These are phyloP conservation scores for Drosophila eohydei DNA, from an alignment of 2,888 invertebrate genomes.

Conservation along the genomic window DNA sequence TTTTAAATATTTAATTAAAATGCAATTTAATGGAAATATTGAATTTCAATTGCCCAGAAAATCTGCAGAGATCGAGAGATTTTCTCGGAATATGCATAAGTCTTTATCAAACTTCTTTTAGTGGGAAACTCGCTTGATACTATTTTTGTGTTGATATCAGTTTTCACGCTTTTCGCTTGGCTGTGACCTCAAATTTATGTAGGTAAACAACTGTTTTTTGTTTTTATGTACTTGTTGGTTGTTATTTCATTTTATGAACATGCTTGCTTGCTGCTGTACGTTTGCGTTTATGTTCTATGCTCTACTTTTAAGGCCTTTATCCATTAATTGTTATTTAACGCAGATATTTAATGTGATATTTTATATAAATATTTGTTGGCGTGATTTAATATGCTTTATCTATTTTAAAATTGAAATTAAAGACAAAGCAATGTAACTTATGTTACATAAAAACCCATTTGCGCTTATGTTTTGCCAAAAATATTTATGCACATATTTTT, in stretches of 20 bases:
- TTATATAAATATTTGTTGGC: not conserved
- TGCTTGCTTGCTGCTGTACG: not conserved
- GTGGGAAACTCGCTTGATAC: not conserved
- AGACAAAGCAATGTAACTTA: not conserved
- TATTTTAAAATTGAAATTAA: not conserved
- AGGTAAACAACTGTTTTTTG: conserved; percentile 9
- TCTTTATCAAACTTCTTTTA: not conserved
- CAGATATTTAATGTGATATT: not conserved
- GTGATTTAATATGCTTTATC: not conserved
- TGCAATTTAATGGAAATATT: not conserved
- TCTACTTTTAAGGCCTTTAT: not conserved
- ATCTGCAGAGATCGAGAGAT: not conserved
- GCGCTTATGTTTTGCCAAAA: conserved; percentile 1
- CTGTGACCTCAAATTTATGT: conserved; percentile 10
- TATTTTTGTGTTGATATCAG: conserved; percentile 1
- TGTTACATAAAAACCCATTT: not conserved
- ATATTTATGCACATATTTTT: conserved; percentile 6
- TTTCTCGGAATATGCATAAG: not conserved
- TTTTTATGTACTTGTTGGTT: conserved; percentile 2
- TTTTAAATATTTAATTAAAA: no score
- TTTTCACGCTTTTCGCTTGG: conserved; percentile 7
- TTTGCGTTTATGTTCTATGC: not conserved
- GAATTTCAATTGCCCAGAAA: not conserved
- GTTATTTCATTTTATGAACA: conserved; percentile 9
- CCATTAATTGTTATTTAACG: not conserved